phyloP scores from a whole-genome alignment of 1,140 invertebrate species.

The Drosophila varians region DNA sequence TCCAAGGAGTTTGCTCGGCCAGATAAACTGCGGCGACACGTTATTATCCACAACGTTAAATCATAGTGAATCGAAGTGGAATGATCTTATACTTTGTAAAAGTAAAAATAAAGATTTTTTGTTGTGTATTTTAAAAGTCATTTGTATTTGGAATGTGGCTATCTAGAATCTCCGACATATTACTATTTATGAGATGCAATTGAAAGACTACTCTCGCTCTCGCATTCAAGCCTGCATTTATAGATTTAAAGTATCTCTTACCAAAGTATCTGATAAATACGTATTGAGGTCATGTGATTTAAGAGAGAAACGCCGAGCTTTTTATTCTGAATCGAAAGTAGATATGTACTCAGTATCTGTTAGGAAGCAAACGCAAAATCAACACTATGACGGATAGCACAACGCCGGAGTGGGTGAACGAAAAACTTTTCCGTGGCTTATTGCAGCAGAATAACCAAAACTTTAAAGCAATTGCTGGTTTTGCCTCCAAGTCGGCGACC shows the following conservation, averaged over 20 bases:
- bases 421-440: conserved; percentile 79
- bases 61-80: not conserved
- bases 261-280: not conserved
- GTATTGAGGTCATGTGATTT: not conserved
- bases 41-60: conserved; percentile 85
- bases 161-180: too few relatives aligned
- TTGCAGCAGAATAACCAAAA: conserved; percentile 70
- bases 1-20: conserved; percentile 84
- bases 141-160: too few relatives aligned
- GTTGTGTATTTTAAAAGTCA: too few relatives aligned
- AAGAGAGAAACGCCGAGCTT: not conserved
- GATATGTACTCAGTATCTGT: conserved; percentile 6
- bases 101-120: not conserved
- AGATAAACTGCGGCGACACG: conserved; percentile 86
- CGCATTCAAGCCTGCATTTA: too few relatives aligned
- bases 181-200: too few relatives aligned
- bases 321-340: not conserved
- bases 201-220: too few relatives aligned
- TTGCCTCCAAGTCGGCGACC: conserved; percentile 46
- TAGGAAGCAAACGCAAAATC: not conserved
- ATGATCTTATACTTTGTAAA: not conserved
- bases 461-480: conserved; percentile 62
- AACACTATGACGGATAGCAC: conserved; percentile 25
- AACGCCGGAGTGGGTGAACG: conserved; percentile 83
- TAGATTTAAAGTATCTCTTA: too few relatives aligned